phyloP scores from a whole-genome alignment of 2,888 invertebrate genomes.

The Linnaemya tessellans region DNA sequence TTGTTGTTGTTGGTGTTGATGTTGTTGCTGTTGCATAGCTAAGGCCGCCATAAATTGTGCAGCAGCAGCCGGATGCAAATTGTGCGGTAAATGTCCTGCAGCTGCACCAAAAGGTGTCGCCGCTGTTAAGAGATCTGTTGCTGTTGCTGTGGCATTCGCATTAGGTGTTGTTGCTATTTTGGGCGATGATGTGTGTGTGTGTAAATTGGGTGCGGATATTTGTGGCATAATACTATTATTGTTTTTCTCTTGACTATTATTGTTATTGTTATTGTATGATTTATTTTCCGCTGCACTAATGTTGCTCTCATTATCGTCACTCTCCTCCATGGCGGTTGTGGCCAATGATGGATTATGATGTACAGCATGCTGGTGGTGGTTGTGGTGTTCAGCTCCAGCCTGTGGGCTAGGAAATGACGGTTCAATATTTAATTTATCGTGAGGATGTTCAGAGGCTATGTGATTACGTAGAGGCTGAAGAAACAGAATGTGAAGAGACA shows the following conservation, averaged over 20 bases:
- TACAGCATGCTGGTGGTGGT: slow-evolving; percentile 30
- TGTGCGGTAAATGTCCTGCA: slow-evolving; percentile 76
- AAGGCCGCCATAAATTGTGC: slow-evolving; percentile 81
- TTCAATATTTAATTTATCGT: slow-evolving; percentile 81
- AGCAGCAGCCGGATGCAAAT: slow-evolving; percentile 74
- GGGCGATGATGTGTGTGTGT: slow-evolving; percentile 74
- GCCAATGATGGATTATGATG: slow-evolving; percentile 51
- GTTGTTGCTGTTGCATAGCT: slow-evolving; percentile 78
- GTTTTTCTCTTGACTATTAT: slow-evolving; percentile 73
- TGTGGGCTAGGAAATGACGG: slow-evolving; percentile 68
- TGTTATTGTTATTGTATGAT: slow-evolving; percentile 76
- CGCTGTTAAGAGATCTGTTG: slow-evolving; percentile 70
- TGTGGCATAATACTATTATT: slow-evolving; percentile 73
- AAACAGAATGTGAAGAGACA: neutral
- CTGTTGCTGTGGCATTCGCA: slow-evolving; percentile 37
- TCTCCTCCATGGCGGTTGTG: slow-evolving; percentile 56
- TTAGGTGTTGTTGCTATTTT: slow-evolving; percentile 70
- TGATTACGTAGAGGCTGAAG: slow-evolving; percentile 83
- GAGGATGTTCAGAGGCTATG: slow-evolving; percentile 83
- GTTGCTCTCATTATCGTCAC: slow-evolving; percentile 69
- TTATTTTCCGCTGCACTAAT: slow-evolving; percentile 73
- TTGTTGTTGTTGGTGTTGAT: slow-evolving; percentile 62
- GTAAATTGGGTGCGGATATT: slow-evolving; percentile 68
- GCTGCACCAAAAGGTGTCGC: slow-evolving; percentile 68
- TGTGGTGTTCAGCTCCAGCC: slow-evolving; percentile 52